phyloP scores from a whole-genome alignment of 30 jellyfish, hydroid and myxozoan genomes.

The Turritopsis rubra region DNA sequence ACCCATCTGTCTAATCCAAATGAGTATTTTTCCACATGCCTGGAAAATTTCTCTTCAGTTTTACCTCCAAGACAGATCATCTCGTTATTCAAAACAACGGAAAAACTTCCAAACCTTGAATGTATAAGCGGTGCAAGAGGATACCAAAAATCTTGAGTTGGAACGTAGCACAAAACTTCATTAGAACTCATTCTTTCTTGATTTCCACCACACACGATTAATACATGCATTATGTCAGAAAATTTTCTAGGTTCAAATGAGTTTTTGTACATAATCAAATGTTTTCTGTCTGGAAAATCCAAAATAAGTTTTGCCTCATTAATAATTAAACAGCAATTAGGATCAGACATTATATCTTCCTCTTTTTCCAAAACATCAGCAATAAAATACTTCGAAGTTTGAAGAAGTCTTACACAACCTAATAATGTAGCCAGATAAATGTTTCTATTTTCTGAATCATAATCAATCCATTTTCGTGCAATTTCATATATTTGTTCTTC shows the following conservation, averaged over 20 bases:
- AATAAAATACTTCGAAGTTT: slow-evolving; percentile 61
- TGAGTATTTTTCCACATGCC: slow-evolving; percentile 49
- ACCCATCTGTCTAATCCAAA: slow-evolving; percentile 74
- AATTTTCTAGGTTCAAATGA: slow-evolving; percentile 40
- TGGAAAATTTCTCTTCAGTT: slow-evolving; percentile 40
- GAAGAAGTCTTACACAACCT: slow-evolving; percentile 63
- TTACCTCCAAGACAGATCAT: slow-evolving; percentile 82
- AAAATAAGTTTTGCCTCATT: slow-evolving; percentile 52
- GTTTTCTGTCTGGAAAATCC: slow-evolving; percentile 61
- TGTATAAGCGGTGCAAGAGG: slow-evolving; percentile 79
- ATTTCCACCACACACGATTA: slow-evolving; percentile 81
- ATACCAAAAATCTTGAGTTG: slow-evolving; percentile 88
- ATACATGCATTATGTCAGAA: slow-evolving; percentile 39
- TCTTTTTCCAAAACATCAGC: slow-evolving; percentile 63
- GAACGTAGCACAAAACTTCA: slow-evolving; percentile 87
- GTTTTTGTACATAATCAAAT: slow-evolving; percentile 17
- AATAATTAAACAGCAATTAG: slow-evolving; percentile 41
- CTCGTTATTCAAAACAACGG: slow-evolving; percentile 40
- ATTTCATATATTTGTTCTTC: slow-evolving; percentile 81
- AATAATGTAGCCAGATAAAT: slow-evolving; percentile 33
- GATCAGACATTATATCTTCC: slow-evolving; percentile 41
- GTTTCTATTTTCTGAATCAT: slow-evolving; percentile 39
- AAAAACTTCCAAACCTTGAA: slow-evolving; percentile 48
- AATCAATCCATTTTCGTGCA: slow-evolving; percentile 71
- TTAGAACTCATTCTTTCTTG: slow-evolving; percentile 88